phyloP scores from a whole-genome alignment of 1,140 invertebrate species.

The Maconellicoccus hirsutus region DNA sequence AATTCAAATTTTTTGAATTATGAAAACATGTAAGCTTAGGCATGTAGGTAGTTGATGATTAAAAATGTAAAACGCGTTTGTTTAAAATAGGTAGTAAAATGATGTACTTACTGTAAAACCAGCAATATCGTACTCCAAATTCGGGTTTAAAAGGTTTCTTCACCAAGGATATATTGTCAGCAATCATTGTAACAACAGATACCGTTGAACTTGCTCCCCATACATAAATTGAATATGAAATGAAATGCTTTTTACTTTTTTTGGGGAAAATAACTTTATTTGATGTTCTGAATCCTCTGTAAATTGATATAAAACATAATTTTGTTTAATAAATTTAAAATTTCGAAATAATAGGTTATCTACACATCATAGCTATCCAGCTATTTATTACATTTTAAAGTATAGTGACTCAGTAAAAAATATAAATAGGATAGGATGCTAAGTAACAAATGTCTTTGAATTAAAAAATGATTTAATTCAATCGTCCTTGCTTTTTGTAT shows the following conservation, averaged over 20 bases:
- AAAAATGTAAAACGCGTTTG: no score
- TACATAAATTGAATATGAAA: constrained; percentile 33
- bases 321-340: neutral
- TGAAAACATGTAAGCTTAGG: no score
- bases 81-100: no score
- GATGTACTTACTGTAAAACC: constrained; percentile 29
- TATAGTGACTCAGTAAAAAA: no score
- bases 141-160: constrained; percentile 26
- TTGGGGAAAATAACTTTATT: neutral
- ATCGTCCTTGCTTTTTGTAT: no score
- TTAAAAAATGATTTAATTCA: neutral
- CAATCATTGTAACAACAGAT: constrained; percentile 29
- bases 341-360: neutral
- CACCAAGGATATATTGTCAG: constrained; percentile 27
- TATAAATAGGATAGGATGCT: no score
- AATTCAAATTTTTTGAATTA: no score
- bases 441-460: no score
- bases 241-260: constrained; percentile 28
- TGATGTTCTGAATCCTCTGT: neutral
- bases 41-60: no score
- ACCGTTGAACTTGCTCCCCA: constrained; percentile 31
- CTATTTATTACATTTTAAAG: no score
- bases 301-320: neutral
- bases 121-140: constrained; percentile 29
- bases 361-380: no score